phyloP scores from a whole-genome alignment of 2,888 invertebrate genomes.

The Acholoe squamosa region DNA sequence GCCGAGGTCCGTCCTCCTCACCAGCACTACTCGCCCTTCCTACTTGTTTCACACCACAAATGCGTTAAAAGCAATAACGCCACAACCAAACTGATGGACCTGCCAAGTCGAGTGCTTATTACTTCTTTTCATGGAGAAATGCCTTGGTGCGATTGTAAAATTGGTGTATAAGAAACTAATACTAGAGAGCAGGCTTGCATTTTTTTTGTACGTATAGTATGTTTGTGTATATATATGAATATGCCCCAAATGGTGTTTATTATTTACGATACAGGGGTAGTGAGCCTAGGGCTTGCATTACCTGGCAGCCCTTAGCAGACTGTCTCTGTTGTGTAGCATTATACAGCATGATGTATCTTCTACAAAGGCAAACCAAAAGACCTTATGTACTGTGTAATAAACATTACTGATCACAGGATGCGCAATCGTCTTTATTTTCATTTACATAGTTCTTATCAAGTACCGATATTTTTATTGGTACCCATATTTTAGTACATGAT shows the following conservation, averaged over 20 bases:
- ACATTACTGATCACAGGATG: constrained; percentile 47
- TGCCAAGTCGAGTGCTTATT: neutral
- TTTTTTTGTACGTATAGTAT: constrained; percentile 38
- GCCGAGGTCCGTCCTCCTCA: too few species aligned
- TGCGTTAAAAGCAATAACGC: too few species aligned
- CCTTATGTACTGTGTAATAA: constrained; percentile 53
- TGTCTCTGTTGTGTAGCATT: constrained; percentile 44
- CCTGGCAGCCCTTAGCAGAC: neutral
- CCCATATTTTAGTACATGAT: too few species aligned
- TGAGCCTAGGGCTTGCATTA: neutral
- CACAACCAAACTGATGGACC: too few species aligned
- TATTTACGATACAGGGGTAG: constrained; percentile 38
- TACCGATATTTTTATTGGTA: neutral
- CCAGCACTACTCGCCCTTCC: too few species aligned
- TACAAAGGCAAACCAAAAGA: constrained; percentile 44
- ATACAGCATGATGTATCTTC: constrained; percentile 25
- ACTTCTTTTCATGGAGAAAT: constrained; percentile 3
- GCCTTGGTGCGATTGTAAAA: neutral
- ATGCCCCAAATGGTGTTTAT: constrained; percentile 34
- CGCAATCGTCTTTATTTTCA: neutral
- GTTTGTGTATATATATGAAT: constrained; percentile 41
- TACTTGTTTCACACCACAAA: too few species aligned
- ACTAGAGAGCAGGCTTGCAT: neutral
- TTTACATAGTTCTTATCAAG: neutral
- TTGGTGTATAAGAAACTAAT: neutral